Base-by-base conservation (phyloP, 2,797 vertebrate species). In the Syngnathus acus region DNA sequence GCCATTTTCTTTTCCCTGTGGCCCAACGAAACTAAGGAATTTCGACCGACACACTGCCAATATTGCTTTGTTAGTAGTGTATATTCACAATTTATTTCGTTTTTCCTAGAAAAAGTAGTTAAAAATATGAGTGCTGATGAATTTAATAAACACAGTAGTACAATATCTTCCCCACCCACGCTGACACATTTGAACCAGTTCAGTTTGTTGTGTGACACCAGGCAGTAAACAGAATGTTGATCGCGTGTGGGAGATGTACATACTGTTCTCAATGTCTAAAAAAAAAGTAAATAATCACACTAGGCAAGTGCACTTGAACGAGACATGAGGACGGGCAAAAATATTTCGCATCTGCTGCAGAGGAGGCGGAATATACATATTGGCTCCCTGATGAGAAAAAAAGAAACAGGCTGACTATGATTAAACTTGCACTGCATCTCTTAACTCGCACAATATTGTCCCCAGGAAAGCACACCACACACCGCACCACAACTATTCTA, bases 11-110 rank as follows among this genome's bases (percentile, higher is more conserved):
- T 26, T 23, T 47, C 42, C 21, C 60, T 26, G 42, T 17, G 42
- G 60, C 26, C 21, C 6, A 17, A 45, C 60, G 16, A 42, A 62
- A 62, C 45, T 26, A 62, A 62, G 45, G 42, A 62, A 62, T 42
- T 62, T 62, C 60, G 26, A 45, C 60, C 38, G 47, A 65, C 63
- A 53, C 50, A n/a, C 37, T 45, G 60, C 60, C 60, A 45, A 45
- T 45, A 62, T 62, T 62, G 60, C 42, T 62, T 45, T 62, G 42
- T 26, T 21, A 45, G 60, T 62, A 21, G 60, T 26, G 48, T 53
- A 54, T 38, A 23, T 48, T 37, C 37, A 47, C 53, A 55, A 21
- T 47, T 45, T 32, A 32, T 32, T 32, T 32, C 32, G 32, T 32
- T 32, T 32, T 32, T 14, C 45, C 45, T 16, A 13, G 11, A 47